These are phyloP conservation scores for Clarias pachynema DNA, from an alignment of 2,797 vertebrate genomes.

Conservation along the genomic window DNA sequence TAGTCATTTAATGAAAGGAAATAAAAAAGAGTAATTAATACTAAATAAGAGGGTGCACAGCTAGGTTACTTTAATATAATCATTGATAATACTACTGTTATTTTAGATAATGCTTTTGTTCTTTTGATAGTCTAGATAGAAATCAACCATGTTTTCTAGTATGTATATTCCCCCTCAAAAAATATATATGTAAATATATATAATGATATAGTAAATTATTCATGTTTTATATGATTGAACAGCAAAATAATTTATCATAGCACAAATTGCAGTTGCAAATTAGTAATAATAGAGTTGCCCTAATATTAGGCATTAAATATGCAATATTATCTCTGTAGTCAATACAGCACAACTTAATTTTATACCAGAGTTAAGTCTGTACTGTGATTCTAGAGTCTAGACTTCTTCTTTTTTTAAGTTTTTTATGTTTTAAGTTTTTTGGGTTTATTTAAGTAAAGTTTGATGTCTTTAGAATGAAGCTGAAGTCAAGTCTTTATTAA, in stretches of 20 bases:
- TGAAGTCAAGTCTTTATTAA: not conserved
- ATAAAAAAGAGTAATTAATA: not conserved
- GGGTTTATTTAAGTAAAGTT: not conserved
- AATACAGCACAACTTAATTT: not conserved
- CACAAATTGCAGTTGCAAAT: not conserved
- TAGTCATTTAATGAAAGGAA: not conserved
- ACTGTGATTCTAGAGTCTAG: not conserved
- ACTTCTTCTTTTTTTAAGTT: not conserved
- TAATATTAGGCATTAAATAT: not conserved
- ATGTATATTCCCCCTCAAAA: not conserved
- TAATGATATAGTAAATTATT: not conserved
- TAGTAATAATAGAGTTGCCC: not conserved
- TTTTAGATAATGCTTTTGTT: not conserved
- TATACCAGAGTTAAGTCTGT: not conserved
- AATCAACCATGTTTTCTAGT: not conserved
- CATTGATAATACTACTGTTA: not conserved
- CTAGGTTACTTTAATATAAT: constrained; percentile 24
- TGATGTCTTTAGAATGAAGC: not conserved
- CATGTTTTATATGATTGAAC: not conserved
- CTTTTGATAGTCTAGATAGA: not conserved
- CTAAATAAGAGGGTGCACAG: not conserved
- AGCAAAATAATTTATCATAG: not conserved
- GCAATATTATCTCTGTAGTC: not conserved
- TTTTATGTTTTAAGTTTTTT: too few relatives aligned
- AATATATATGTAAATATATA: too few relatives aligned